Conservation (phyloP, 2,797 vertebrate genomes). For the Rhinoraja longicauda region DNA sequence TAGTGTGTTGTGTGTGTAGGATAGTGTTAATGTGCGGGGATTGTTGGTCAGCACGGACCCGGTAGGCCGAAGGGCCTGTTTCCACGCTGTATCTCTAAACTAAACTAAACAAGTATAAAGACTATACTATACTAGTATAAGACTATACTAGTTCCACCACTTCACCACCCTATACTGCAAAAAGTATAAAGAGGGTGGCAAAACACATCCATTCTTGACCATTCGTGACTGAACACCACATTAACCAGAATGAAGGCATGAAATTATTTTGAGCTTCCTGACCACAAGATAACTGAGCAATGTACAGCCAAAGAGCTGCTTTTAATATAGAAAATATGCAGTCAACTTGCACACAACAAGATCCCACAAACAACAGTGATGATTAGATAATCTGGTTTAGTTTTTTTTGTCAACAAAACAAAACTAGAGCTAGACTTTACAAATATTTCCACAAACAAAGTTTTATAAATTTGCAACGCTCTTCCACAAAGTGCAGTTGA, state of each 20-base stretch:
- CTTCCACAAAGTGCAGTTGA: not conserved
- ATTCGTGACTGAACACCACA: not conserved
- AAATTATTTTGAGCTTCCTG: not conserved
- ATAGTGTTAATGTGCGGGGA: no score
- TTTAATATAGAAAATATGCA: not conserved
- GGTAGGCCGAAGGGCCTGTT: no score
- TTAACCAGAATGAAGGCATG: not conserved
- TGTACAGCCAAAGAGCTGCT: not conserved
- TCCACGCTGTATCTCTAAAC: no score
- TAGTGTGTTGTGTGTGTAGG: no score
- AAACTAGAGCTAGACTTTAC: not conserved
- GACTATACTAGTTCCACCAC: no score
- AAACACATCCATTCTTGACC: not conserved
- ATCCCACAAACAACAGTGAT: not conserved
- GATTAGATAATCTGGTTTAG: not conserved
- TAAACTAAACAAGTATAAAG: not conserved
- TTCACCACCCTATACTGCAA: not conserved
- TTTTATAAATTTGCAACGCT: not conserved
- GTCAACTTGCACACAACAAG: not conserved
- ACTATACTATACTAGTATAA: no score
- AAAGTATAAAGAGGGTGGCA: not conserved
- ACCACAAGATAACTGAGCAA: not conserved
- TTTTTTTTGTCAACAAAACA: not conserved
- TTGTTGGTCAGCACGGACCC: no score
- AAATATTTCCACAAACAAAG: not conserved